phyloP scores from a whole-genome alignment of 2,797 vertebrate genomes.

The Etheostoma perlongum region DNA sequence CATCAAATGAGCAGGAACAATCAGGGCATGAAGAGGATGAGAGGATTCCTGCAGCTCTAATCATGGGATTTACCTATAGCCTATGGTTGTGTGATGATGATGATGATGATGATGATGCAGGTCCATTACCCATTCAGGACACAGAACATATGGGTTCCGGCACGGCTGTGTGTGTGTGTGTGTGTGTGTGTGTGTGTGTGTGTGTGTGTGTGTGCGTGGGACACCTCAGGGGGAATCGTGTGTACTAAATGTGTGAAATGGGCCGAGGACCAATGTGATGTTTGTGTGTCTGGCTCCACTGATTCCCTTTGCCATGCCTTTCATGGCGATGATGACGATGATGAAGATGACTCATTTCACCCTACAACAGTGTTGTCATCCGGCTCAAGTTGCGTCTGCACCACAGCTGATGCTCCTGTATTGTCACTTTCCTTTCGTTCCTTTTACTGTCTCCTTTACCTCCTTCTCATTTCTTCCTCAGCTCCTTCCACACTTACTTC shows the following conservation, averaged over 20 bases:
- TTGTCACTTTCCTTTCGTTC: not conserved
- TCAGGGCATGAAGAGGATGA: conserved; percentile 52
- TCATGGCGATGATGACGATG: conserved; percentile 14
- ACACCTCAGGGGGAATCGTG: conserved; percentile 36
- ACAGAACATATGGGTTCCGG: conserved; percentile 75
- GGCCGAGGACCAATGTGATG: conserved; percentile 51
- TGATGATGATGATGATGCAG: conserved; percentile 26
- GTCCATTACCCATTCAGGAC: conserved; percentile 77
- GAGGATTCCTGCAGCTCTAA: not conserved
- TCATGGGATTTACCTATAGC: not conserved
- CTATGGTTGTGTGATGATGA: not conserved
- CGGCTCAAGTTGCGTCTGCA: not conserved
- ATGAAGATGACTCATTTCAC: conserved; percentile 40
- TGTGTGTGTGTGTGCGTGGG: conserved; percentile 5
- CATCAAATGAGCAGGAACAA: conserved; percentile 46
- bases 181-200: not conserved
- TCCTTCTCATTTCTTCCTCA: not conserved
- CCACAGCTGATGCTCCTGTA: conserved; percentile 33
- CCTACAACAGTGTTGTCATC: conserved; percentile 20
- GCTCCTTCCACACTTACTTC: too few species aligned
- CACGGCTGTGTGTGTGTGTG: conserved; percentile 14
- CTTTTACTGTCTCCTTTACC: not conserved
- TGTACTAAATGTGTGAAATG: conserved; percentile 76
- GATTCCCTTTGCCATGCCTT: conserved; percentile 17
- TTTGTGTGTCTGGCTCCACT: conserved; percentile 46